Base-by-base conservation (phyloP, 2,113 vertebrate species). In the Corythornis vintsioides region DNA sequence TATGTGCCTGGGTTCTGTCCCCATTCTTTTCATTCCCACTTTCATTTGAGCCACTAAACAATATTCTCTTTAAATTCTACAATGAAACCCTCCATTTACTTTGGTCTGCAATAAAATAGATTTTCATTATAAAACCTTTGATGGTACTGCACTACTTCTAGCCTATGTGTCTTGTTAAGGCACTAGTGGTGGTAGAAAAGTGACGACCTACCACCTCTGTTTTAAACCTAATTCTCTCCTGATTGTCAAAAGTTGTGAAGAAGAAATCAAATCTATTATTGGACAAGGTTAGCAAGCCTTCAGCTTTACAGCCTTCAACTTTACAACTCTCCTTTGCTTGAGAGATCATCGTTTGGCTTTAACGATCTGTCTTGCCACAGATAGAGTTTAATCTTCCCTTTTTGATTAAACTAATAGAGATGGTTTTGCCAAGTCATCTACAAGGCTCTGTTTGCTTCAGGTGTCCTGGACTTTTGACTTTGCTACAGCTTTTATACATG, bases 251-350 rank as follows among this genome's bases (percentile, higher is more conserved):
- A 92, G 94, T 89, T 92, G 89, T 94, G 95, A 89, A 92, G 77
- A 94, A 90, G 83, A 88, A 88, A 95, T 94, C 93, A 96, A 91
- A 95, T 81, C 94, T 72, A 71, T 95, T 95, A 95, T 86, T 66
- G 60, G 89, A 88, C 88, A 95, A 94, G 85, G 94, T 79, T 92
- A 94, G 71, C 57, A 85, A 89, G 56, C 66, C 66, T 95, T 92
- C 66, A 29, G 85, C 91, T 96, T 96, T 96, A 93, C 65, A 74
- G 60, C 92, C 88, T 77, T 89, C 94, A 94, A 56, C 81, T 96
- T 96, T 95, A 95, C 75, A 85, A 15, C 91, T 92, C 53, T 79
- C 64, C 43, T 91, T 85, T 85, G 9, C 84, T 94, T 87, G 78
- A 95, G 84, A 96, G 92, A 85, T 89, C 78, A 70, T 92, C 3